These are phyloP conservation scores for Drosophila aff. DNA, from an alignment of 1,140 invertebrate genomes.

Conservation along the genomic window DNA sequence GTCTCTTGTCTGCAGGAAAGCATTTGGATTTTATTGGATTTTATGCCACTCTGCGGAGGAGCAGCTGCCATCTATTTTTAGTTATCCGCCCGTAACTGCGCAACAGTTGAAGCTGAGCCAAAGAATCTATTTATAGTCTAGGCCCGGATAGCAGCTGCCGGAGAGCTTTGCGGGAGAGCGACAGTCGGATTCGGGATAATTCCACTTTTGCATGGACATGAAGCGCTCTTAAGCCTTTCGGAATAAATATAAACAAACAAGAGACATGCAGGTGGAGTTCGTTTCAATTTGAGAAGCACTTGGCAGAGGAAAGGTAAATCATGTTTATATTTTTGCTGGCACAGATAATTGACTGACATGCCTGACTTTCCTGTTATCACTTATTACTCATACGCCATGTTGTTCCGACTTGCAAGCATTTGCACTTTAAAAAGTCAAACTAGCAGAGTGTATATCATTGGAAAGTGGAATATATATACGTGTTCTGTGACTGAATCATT, in stretches of 20 bases:
- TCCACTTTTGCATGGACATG: slow-evolving; percentile 27
- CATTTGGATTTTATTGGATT: slow-evolving; percentile 71
- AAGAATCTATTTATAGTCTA: slow-evolving; percentile 72
- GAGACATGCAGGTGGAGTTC: not conserved
- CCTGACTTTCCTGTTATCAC: not conserved
- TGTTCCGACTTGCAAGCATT: not conserved
- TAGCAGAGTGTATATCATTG: not conserved
- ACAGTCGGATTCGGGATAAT: slow-evolving; percentile 5
- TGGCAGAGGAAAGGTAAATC: not conserved
- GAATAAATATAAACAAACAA: slow-evolving; percentile 12
- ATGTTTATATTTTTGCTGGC: not conserved
- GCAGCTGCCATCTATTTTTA: slow-evolving; percentile 70
- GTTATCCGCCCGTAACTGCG: slow-evolving; percentile 24
- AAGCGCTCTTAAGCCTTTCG: not conserved
- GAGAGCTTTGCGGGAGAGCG: slow-evolving; percentile 36
- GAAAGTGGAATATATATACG: not conserved
- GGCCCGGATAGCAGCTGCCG: slow-evolving; percentile 29
- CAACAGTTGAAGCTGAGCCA: slow-evolving; percentile 59
- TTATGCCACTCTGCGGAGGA: slow-evolving; percentile 37
- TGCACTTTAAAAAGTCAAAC: not conserved
- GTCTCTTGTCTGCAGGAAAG: slow-evolving; percentile 40
- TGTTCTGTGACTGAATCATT: not conserved
- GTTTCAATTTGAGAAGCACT: not conserved
- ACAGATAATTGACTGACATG: slow-evolving; percentile 1
- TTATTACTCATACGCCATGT: slow-evolving; percentile 4